These are phyloP conservation scores for Drosophila austrosaltans DNA, from an alignment of 2,888 invertebrate species.

Conservation along the genomic window DNA sequence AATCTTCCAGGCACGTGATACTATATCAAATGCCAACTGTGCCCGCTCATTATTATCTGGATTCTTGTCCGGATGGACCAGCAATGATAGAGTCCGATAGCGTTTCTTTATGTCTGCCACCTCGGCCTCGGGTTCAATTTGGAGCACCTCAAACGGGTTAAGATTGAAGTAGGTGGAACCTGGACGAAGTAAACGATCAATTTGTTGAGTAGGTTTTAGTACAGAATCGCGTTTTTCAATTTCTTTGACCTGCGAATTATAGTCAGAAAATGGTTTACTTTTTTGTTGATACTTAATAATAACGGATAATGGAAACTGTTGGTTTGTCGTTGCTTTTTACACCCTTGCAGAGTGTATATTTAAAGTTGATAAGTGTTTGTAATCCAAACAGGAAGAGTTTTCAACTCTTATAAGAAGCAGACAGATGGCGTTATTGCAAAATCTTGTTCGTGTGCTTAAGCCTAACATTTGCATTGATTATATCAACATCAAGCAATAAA, in stretches of 20 bases:
- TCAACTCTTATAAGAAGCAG: too few relatives aligned
- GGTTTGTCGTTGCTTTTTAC: conserved; percentile 30
- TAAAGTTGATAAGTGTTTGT: too few relatives aligned
- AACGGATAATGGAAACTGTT: conserved; percentile 30
- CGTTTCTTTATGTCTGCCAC: conserved; percentile 98
- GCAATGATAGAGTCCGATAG: conserved; percentile 96
- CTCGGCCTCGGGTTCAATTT: conserved; percentile 94
- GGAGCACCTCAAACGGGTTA: conserved; percentile 96
- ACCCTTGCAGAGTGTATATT: conserved; percentile 12
- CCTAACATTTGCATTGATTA: too few relatives aligned
- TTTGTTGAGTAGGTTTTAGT: conserved; percentile 98
- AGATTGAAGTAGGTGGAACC: conserved; percentile 99
- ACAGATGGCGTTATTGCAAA: too few relatives aligned
- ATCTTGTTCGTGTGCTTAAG: too few relatives aligned
- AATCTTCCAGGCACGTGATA: conserved; percentile 97
- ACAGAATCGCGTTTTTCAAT: conserved; percentile 99
- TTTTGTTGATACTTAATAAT: conserved; percentile 33
- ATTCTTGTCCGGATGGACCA: conserved; percentile 99
- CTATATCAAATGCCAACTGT: conserved; percentile 95
- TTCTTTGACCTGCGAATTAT: conserved; percentile 93
- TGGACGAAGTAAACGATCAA: conserved; percentile 96
- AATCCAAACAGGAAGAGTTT: too few relatives aligned
- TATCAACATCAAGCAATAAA: too few relatives aligned
- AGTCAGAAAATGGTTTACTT: conserved; percentile 72
- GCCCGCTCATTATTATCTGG: conserved; percentile 97